Conservation (phyloP, 2,113 vertebrate genomes). For the Paracyprichromis sp. region DNA sequence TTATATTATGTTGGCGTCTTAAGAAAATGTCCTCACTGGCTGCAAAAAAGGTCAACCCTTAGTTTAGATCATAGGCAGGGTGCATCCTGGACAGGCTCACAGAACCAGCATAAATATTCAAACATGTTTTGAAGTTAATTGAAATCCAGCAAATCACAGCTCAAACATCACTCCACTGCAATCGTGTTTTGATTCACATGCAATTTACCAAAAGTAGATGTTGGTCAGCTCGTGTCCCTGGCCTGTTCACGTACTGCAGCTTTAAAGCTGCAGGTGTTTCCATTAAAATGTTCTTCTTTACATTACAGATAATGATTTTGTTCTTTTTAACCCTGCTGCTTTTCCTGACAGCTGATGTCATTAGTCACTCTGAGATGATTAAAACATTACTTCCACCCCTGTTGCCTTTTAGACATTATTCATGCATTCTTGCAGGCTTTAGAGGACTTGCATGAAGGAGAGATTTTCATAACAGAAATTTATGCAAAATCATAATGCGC, state of each 20-base stretch:
- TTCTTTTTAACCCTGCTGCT: not conserved
- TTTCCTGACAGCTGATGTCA: not conserved
- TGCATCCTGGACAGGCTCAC: not conserved
- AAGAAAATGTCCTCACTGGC: not conserved
- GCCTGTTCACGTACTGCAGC: not conserved
- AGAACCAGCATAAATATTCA: not conserved
- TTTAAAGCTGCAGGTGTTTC: not conserved
- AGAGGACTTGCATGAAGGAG: not conserved
- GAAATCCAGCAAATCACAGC: not conserved
- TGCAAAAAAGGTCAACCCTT: not conserved
- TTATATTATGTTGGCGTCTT: not conserved
- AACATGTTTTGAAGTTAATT: not conserved
- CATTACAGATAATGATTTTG: not conserved
- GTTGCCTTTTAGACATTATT: not conserved
- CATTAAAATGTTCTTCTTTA: not conserved
- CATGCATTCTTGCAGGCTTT: not conserved
- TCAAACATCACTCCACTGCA: not conserved
- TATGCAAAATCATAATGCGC: not conserved
- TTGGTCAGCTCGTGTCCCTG: not conserved
- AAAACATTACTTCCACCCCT: not conserved
- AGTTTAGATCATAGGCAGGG: not conserved
- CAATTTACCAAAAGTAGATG: not conserved
- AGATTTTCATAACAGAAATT: not conserved
- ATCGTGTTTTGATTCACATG: not conserved
- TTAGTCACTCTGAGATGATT: not conserved